Evolutionary conservation across 1,140 invertebrate species (phyloP).

Genomic region (Tetramorium alpestre): DNA sequence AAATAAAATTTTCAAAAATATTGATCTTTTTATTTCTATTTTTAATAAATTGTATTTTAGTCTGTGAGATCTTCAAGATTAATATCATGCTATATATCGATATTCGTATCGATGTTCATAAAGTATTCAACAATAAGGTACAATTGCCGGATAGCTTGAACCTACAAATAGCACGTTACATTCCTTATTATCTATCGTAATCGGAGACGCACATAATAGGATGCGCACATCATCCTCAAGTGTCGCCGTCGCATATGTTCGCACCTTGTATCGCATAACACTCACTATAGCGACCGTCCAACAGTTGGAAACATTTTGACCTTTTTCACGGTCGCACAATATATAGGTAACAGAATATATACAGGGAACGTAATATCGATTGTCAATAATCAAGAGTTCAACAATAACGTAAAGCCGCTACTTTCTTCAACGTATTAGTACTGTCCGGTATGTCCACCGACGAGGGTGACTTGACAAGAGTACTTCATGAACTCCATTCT

Average conservation of each 20-base stretch:
- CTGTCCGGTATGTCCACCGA: slow-evolving; percentile 75
- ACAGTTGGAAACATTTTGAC: slow-evolving; percentile 65
- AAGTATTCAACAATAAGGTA: background rate
- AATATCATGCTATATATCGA: background rate
- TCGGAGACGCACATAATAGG: background rate
- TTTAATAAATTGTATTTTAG: background rate
- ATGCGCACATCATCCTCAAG: background rate
- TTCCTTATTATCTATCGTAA: background rate
- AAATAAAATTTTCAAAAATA: background rate
- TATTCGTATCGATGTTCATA: background rate
- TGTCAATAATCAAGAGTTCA: slow-evolving; percentile 84
- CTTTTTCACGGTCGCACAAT: slow-evolving; percentile 71
- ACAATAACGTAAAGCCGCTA: slow-evolving; percentile 71
- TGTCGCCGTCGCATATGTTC: background rate
- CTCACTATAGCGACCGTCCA: slow-evolving; percentile 3
- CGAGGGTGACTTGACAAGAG: slow-evolving; percentile 58
- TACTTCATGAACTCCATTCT: slow-evolving; percentile 71
- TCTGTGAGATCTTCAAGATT: background rate
- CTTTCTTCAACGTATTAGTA: slow-evolving; percentile 74
- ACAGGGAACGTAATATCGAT: slow-evolving; percentile 77
- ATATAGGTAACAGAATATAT: slow-evolving; percentile 36
- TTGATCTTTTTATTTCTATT: background rate
- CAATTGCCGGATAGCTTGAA: background rate
- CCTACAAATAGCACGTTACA: background rate
- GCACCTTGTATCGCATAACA: background rate